Base-by-base conservation (phyloP, 1,140 invertebrate species). In the Ephestia elutella region DNA sequence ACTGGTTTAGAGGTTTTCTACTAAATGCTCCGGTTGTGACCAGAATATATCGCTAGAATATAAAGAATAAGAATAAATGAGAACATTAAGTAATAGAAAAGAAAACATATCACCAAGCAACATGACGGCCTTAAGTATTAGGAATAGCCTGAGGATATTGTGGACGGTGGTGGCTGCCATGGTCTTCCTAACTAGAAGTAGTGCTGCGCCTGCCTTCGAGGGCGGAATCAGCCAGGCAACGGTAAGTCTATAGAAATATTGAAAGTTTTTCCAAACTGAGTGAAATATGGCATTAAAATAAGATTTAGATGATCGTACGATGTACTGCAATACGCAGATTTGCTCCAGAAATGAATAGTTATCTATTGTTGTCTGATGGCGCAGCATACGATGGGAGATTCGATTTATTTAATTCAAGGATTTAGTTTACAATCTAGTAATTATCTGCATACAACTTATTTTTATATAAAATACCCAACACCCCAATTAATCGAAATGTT, bases 181-280 rank as follows among this genome's bases (percentile, higher is more conserved):
- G 58, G 72, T 81, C 30, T 78, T 80, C 59, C 71, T 86, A 2
- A 75, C 74, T 20, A 73, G 73, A 60, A 81, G 73, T 56, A 80
- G 82, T 57, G 85, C 82, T 4, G 85, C 85, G 18, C 85, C 85
- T 11, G 69, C 81, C 59, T 85, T 83, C 62, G 38, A 44, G 38
- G 84, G 77, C 7, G 70, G 68, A 49, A 80, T 82, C 8, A 82
- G 82, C 54, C 83, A 76, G 44, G 85, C 85, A 5, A 86, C 82
- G 82, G 85, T 87, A 62, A 84, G 85, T 81, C 57, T 5, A 32
- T 50, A 15, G 13, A 35, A 11, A 35, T 9, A 35, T n/a, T n/a
- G n/a, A n/a, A n/a, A n/a, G n/a, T n/a, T n/a, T n/a, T n/a, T n/a
- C n/a, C n/a, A n/a, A n/a, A n/a, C n/a, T n/a, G n/a, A n/a, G n/a